Base-by-base conservation (phyloP, 2,888 invertebrate genomes). In the Pecten maximus region DNA sequence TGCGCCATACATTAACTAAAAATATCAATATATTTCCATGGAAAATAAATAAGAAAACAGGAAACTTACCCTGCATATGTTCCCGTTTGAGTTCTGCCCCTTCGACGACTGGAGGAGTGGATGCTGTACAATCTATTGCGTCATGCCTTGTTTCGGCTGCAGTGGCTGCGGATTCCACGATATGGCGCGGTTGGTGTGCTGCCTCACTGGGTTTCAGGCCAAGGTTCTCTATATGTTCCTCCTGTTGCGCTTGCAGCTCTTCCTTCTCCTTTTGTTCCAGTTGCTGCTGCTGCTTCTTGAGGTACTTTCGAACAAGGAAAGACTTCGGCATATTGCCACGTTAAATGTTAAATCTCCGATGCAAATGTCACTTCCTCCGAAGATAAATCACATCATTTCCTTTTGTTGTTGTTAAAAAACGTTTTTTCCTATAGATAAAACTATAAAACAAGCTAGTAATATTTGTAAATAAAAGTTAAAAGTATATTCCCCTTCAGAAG, bases 281-380 rank as follows among this genome's bases (percentile, higher is more conserved):
- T 35, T 74, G 74, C 35, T 74, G 74, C 35, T 74, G 74, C 74
- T 74, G 74, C 35, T 74, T 74, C 10, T 74, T 74, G 35, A 74
- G 74, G 10, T 74, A 74, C 74, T 74, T 74, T 54, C 90, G 87
- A 39, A 92, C 92, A 40, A 92, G 89, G 90, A 92, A 92, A 44
- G 91, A 91, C 88, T 90, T 91, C 40, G 92, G 92, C 92, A 92
- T 92, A 35, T 88, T 91, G 40, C 28, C n/a, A 40, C 48, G 12
- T 74, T 23, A 28, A 40, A 6, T 54, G 23, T 39, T 19, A n/a
- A 28, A 19, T 40, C 35, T 86, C 2, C 28, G 10, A 88, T n/a
- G 12, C 87, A 40, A 74, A 3, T 35, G 74, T 74, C 74, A 74
- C 74, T 35, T 74, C 35, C 28, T 74, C 74, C 28, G 35, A 74